Conservation (phyloP, 2,888 invertebrate species). For the Operophtera brumata region DNA sequence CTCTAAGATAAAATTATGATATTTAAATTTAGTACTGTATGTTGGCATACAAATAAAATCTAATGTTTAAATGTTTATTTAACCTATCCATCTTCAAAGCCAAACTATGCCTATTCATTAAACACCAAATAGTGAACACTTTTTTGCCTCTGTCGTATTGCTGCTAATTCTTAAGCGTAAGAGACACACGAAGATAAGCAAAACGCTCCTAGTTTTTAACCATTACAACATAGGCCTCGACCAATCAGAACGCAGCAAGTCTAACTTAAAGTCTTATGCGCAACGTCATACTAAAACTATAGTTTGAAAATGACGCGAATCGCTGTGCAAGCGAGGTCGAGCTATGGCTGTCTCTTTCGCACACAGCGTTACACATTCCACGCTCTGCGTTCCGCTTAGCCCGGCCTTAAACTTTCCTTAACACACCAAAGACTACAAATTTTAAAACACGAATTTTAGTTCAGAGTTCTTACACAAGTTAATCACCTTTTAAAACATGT, state of each 20-base stretch:
- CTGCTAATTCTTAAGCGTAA: constrained; percentile 61
- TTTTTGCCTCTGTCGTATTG: constrained; percentile 53
- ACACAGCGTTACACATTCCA: no score
- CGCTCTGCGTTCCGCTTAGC: constrained; percentile 1
- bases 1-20: constrained; percentile 26
- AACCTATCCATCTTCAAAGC: constrained; percentile 35
- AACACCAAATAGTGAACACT: constrained; percentile 56
- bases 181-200: constrained; percentile 53
- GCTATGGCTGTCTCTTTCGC: no score
- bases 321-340: no score
- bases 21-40: constrained; percentile 34
- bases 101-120: constrained; percentile 38
- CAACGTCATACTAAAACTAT: no score
- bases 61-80: constrained; percentile 45
- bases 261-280: no score
- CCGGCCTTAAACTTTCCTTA: constrained; percentile 39
- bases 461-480: constrained; percentile 13
- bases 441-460: constrained; percentile 38
- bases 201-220: constrained; percentile 45
- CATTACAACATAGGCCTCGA: constrained; percentile 23
- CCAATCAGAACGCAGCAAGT: constrained; percentile 16
- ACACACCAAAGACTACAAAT: constrained; percentile 54
- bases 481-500: constrained; percentile 38
- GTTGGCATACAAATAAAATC: constrained; percentile 40
- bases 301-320: no score